Conservation (phyloP, 2,888 invertebrate species). For the Imbricaverruca yamaguchii region DNA sequence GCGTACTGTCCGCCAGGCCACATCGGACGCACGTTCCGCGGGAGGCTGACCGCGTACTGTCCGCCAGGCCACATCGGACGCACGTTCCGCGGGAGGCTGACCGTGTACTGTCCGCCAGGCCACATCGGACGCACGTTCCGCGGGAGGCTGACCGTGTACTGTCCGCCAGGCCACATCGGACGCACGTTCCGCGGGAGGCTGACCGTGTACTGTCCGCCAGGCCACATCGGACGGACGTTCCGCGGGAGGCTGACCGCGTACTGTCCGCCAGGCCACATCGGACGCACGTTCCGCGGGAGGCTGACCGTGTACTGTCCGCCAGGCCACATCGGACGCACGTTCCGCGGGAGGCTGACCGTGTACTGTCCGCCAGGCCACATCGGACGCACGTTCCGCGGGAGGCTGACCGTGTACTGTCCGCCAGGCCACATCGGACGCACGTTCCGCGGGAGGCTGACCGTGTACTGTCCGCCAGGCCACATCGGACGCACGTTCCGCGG, state of each 20-base stretch:
- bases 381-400: constrained; percentile 44
- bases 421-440: constrained; percentile 52
- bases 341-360: constrained; percentile 32
- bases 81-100: constrained; percentile 37
- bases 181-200: constrained; percentile 38
- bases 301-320: not conserved
- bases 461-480: constrained; percentile 41
- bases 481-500: constrained; percentile 48
- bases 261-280: constrained; percentile 49
- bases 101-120: constrained; percentile 38
- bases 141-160: constrained; percentile 26
- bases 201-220: constrained; percentile 34
- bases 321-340: constrained; percentile 53
- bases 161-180: constrained; percentile 51
- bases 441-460: constrained; percentile 34
- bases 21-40: constrained; percentile 48
- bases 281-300: constrained; percentile 41
- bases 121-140: constrained; percentile 50
- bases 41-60: constrained; percentile 24
- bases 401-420: not conserved
- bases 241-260: constrained; percentile 27
- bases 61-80: constrained; percentile 51
- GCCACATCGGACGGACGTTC: constrained; percentile 52
- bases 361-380: constrained; percentile 47
- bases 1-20: constrained; percentile 41